A percentile compares a stretch with the other conserved stretches of the same genome.
These are phyloP conservation scores for Holotrichia oblita DNA, from an alignment of 1,140 invertebrate genomes.

Conservation along the genomic window DNA sequence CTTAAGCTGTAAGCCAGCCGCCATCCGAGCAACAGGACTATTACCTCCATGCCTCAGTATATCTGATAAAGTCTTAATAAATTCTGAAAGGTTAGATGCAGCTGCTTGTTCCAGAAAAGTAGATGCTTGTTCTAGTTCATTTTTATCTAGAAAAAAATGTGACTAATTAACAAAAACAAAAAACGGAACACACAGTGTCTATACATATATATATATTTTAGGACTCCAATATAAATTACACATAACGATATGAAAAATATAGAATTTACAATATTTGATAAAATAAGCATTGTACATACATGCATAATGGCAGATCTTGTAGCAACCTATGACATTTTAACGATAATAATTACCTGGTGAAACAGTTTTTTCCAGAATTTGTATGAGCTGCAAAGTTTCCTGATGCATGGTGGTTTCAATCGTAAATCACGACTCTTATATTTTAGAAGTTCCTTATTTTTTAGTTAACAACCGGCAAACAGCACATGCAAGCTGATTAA, in stretches of 20 bases:
- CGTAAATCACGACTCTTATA: constrained; percentile 28
- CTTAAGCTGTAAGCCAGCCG: constrained; percentile 97
- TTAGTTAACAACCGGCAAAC: constrained; percentile 50
- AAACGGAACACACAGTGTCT: neutral
- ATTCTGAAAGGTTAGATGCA: constrained; percentile 89
- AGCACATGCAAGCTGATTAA: constrained; percentile 57
- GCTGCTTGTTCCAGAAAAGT: constrained; percentile 94
- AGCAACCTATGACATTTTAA: constrained; percentile 48
- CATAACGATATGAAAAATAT: neutral
- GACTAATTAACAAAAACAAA: neutral
- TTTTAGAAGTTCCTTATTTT: constrained; percentile 32
- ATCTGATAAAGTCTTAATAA: constrained; percentile 93
- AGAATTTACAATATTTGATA: neutral
- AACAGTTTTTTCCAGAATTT: constrained; percentile 94
- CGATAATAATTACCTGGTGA: constrained; percentile 83
- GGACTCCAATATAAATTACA: neutral
- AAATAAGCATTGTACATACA: neutral
- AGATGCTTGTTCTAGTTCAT: constrained; percentile 92
- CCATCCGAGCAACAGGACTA: constrained; percentile 94
- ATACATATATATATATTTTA: neutral
- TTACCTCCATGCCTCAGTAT: constrained; percentile 90
- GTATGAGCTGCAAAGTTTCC: constrained; percentile 79
- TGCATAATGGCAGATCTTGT: constrained; percentile 44
- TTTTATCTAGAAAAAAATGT: constrained; percentile 81
- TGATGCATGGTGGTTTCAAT: constrained; percentile 66